These are phyloP conservation scores for Xestoiulus laeticollis DNA, from an alignment of 2,888 invertebrate species.

Conservation along the genomic window DNA sequence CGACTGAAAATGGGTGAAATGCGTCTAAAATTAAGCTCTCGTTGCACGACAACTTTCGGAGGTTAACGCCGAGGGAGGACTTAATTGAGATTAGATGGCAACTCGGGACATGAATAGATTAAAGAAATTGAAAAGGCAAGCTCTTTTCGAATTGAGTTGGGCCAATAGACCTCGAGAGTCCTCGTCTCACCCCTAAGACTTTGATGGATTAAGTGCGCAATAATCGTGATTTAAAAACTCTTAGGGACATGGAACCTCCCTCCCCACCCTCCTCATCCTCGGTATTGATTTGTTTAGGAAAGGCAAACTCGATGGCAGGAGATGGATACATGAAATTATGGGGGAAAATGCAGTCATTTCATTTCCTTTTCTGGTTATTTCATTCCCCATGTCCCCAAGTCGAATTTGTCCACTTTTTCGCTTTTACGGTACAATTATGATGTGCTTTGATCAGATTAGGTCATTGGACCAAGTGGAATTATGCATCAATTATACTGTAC, in stretches of 20 bases:
- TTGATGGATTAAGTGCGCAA: conserved; percentile 48
- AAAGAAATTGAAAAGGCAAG: conserved; percentile 34
- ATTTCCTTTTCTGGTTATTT: neutral
- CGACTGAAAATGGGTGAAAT: conserved; percentile 33
- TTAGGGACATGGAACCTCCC: neutral
- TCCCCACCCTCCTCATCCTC: neutral
- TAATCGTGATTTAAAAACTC: conserved; percentile 49
- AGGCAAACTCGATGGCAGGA: neutral
- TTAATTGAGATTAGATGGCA: conserved; percentile 40
- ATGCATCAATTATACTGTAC: neutral
- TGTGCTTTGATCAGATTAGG: conserved; percentile 4
- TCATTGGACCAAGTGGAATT: neutral
- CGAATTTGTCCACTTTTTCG: neutral
- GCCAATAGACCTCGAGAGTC: conserved; percentile 36
- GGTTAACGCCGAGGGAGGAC: conserved; percentile 35
- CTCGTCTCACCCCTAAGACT: conserved; percentile 44
- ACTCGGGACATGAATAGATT: conserved; percentile 20
- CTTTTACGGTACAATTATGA: neutral
- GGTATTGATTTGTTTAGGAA: neutral
- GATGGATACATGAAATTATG: conserved; percentile 12
- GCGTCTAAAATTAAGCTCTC: conserved; percentile 29
- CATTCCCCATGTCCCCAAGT: neutral
- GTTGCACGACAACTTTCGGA: neutral
- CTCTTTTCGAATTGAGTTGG: conserved; percentile 23
- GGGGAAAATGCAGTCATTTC: neutral